Conservation (phyloP, 2,113 vertebrate species). For the Girardinichthys multiradiatus region DNA sequence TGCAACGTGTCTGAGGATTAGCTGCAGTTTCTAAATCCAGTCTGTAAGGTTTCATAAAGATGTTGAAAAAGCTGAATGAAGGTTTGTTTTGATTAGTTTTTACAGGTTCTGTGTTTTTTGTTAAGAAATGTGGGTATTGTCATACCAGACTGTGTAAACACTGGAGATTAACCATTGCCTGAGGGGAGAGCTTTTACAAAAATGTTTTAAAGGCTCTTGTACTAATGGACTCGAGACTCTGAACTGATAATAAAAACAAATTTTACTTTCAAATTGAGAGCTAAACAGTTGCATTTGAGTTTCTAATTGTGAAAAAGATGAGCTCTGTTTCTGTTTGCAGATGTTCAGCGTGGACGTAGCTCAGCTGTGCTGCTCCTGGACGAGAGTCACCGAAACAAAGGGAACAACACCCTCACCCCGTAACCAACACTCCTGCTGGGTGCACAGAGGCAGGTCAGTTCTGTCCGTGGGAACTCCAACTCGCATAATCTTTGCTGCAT, state of each 20-base stretch:
- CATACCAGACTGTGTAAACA: conserved; percentile 19
- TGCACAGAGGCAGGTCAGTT: conserved; percentile 70
- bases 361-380: conserved; percentile 63
- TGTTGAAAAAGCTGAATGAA: not conserved
- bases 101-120: not conserved
- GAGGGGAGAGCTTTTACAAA: not conserved
- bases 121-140: conserved; percentile 5
- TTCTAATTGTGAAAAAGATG: not conserved
- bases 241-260: not conserved
- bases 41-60: not conserved
- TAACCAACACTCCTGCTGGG: conserved; percentile 80
- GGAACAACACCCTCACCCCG: conserved; percentile 75
- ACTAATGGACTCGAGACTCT: not conserved
- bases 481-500: too few relatives aligned
- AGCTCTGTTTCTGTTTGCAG: conserved; percentile 38
- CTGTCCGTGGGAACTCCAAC: not conserved
- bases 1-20: not conserved
- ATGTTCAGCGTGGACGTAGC: conserved; percentile 74
- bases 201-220: not conserved
- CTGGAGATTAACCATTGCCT: not conserved
- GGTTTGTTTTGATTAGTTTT: not conserved
- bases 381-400: conserved; percentile 43
- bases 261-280: too few relatives aligned
- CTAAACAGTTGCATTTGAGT: too few relatives aligned
- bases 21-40: not conserved